Evolutionary conservation across 2,888 invertebrate genomes (phyloP), one percentile per base, ranked within the genome.

Genomic region (Acleris sparsana): DNA sequence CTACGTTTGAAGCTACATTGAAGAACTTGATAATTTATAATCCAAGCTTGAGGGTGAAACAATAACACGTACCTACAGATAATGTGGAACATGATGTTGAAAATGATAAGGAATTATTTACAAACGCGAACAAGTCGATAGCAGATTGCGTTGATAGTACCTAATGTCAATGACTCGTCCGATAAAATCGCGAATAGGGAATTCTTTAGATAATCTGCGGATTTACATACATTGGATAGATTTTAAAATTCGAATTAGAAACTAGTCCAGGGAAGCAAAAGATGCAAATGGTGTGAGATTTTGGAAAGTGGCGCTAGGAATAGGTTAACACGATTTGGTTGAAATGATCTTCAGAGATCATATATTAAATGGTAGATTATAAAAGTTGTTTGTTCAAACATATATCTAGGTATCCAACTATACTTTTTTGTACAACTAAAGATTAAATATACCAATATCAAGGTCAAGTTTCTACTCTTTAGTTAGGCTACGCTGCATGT

Each of bases 91-190:
- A 53, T 39, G 18, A 18, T 16, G 53, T 39, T 57, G 39, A 17
- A 1, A 25, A 11, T 55, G 59, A 60, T 60, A 59, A 53, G 7
- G n/a, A 53, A 53, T 39, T 16, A 25, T 22, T 33, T 59, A 17
- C 46, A 63, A 48, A 53, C 43, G 43, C 20, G 51, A 58, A 49
- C 53, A 59, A 25, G 49, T 49, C 25, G 53, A 55, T 60, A 62
- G 61, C 49, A 52, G 62, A 67, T 67, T 68, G 72, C 69, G 70
- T 59, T 70, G 49, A 22, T 64, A 57, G 67, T 56, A 64, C 52
- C 43, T 64, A 63, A 63, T 72, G 72, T 71, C 77, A 73, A 71
- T 59, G 71, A 74, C 71, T 71, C 68, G 53, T 43, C 56, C 66
- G 71, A 75, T 76, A 75, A 71, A 69, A 67, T 57, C 59, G 20